phyloP scores from a whole-genome alignment of 2,797 vertebrate species.

The Thripadectes ignobilis region DNA sequence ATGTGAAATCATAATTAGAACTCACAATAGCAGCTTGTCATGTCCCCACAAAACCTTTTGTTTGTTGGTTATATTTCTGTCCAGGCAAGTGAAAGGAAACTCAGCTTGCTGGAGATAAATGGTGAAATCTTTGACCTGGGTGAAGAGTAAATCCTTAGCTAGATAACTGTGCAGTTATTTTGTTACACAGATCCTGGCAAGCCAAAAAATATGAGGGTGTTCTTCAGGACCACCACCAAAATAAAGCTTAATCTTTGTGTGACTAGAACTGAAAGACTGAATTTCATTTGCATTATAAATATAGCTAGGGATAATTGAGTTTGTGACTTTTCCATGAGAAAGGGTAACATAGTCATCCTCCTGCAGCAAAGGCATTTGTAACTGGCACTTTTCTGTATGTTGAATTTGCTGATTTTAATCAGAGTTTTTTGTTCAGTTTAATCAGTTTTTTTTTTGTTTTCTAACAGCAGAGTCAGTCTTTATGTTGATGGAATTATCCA shows the following conservation, averaged over 20 bases:
- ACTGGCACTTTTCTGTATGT: neutral
- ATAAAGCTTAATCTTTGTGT: neutral
- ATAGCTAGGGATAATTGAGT: neutral
- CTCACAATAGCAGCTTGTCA: neutral
- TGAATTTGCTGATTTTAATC: neutral
- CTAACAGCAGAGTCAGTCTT: neutral
- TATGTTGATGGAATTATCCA: neutral
- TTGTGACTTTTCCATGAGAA: neutral
- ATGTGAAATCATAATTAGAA: neutral
- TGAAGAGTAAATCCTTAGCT: constrained; percentile 30
- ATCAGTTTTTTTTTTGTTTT: no score
- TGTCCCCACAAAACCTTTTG: neutral
- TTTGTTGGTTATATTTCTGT: constrained; percentile 27
- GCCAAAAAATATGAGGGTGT: neutral
- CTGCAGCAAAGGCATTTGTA: neutral
- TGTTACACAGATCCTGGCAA: neutral
- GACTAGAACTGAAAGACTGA: neutral
- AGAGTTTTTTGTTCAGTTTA: no score
- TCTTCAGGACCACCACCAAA: constrained; percentile 1
- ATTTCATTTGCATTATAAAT: neutral
- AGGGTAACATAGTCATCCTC: neutral
- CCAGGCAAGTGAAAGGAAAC: constrained; percentile 31
- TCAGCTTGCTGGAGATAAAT: neutral
- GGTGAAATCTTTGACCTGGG: constrained; percentile 34
- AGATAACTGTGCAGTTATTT: constrained; percentile 3